Conservation (phyloP, 2,113 vertebrate genomes). For the Channa maculata region DNA sequence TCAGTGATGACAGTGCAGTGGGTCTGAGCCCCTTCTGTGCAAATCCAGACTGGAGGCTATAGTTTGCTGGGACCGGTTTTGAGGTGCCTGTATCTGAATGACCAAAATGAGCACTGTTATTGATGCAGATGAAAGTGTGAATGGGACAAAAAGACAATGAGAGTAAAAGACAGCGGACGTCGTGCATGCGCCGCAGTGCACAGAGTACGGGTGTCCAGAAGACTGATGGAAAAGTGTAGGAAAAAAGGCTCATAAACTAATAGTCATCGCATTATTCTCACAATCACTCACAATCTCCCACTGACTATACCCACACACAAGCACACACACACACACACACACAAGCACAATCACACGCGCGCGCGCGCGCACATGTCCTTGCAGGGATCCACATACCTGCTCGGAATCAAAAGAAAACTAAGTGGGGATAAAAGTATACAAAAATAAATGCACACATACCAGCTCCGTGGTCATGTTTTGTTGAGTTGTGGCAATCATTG, state of each 20-base stretch:
- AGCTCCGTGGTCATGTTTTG: slow-evolving; percentile 86
- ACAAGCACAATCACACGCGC: neutral
- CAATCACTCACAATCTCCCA: neutral
- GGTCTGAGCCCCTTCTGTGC: slow-evolving; percentile 28
- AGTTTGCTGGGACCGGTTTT: slow-evolving; percentile 14
- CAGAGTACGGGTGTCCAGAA: slow-evolving; percentile 32
- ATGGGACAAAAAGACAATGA: slow-evolving; percentile 51
- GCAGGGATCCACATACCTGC: neutral
- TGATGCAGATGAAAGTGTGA: slow-evolving; percentile 49
- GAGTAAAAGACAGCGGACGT: slow-evolving; percentile 42
- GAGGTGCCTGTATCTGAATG: neutral
- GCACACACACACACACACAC: slow-evolving; percentile 4
- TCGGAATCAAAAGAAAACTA: slow-evolving; percentile 4
- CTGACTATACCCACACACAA: slow-evolving; percentile 1
- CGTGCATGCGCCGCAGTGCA: slow-evolving; percentile 58
- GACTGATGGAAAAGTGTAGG: slow-evolving; percentile 49
- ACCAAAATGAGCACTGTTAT: neutral
- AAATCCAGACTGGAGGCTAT: slow-evolving; percentile 29
- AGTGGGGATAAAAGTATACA: slow-evolving; percentile 18
- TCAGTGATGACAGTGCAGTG: slow-evolving; percentile 53
- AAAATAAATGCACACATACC: slow-evolving; percentile 67
- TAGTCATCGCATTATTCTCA: neutral
- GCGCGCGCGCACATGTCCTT: slow-evolving; percentile 7
- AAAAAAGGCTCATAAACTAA: slow-evolving; percentile 12
- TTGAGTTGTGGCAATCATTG: slow-evolving; percentile 87